Conservation (phyloP, 2,888 invertebrate genomes). For the Mylabris sibirica region DNA sequence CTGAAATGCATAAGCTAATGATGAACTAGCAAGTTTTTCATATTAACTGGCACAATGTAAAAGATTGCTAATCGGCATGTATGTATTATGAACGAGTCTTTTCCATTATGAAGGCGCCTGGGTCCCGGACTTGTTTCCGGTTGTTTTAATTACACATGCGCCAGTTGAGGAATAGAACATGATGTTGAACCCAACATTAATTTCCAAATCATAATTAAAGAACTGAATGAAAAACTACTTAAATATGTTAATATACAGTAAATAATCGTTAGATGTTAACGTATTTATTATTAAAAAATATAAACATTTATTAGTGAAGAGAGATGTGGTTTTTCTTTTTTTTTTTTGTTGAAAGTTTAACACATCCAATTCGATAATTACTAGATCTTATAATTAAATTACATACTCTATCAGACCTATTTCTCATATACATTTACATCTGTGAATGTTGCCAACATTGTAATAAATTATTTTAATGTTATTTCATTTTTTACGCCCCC, state of each 20-base stretch:
- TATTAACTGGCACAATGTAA: slow-evolving; percentile 43
- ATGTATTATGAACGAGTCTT: slow-evolving; percentile 40
- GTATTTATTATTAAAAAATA: background rate
- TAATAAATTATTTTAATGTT: slow-evolving; percentile 20
- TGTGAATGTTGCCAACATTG: slow-evolving; percentile 15
- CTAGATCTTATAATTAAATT: background rate
- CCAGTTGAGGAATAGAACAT: slow-evolving; percentile 42
- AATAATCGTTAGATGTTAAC: slow-evolving; percentile 18
- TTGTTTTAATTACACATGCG: slow-evolving; percentile 45
- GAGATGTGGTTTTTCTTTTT: background rate
- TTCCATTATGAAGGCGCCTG: slow-evolving; percentile 47
- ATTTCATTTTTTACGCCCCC: slow-evolving; percentile 20
- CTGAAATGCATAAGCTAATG: slow-evolving; percentile 52
- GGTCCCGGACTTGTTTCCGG: slow-evolving; percentile 41
- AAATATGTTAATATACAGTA: slow-evolving; percentile 39
- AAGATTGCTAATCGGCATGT: slow-evolving; percentile 52
- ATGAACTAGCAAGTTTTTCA: slow-evolving; percentile 54
- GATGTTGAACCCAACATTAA: slow-evolving; percentile 50
- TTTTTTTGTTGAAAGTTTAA: background rate
- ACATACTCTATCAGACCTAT: background rate
- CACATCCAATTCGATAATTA: background rate
- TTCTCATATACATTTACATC: background rate
- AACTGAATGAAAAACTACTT: slow-evolving; percentile 41
- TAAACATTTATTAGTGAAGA: background rate
- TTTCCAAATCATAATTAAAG: slow-evolving; percentile 48